Base-by-base conservation (phyloP, 2,797 vertebrate genomes). In the Melanogrammus aeglefinus region DNA sequence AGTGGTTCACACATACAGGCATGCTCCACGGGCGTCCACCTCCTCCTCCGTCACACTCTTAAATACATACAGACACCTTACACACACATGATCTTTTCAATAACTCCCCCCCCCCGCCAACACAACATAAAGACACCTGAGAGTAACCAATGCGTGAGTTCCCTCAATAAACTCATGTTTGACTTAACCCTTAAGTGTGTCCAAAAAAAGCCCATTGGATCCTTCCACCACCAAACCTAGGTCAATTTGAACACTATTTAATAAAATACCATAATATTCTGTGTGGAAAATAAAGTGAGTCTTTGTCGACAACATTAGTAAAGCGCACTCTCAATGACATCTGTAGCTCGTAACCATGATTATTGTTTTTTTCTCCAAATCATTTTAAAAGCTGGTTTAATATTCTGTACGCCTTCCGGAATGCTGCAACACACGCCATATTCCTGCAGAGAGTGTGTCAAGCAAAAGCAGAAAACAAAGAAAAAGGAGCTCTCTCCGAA, bases 1-100 rank as follows among this genome's bases (percentile, higher is more conserved):
- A 83, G 75, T 77, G 84, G 77, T 80, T 77, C 83, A 86, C 83
- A 89, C 83, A 77, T 76, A 89, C 85, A 84, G 72, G 81, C 88
- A 92, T 90, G 88, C 88, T 87, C 12, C 76, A 86, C 33, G 14
- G 80, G 72, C 24, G 76, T 82, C 80, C 79, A 69, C 80, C 82
- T 63, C n/a, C 69, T 39, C 63, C 77, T 84, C 87, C 85, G 75
- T 87, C 82, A 84, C 57, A 80, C 82, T 24, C 18, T 24, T 57
- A 41, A 16, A 72, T 29, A 73, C 47, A 73, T 38, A 51, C 74
- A 72, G 24, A 41, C 72, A 13, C 47, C 47, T 31, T 41, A 70
- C 39, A 41, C 63, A 70, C 16, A 35, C 76, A 73, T 38, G 10
- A 12, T 4, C 66, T 33, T 16, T 18, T 70, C 9, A 6, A 27